Percentiles rank a stretch among this genome's conserved stretches.
Evolutionary conservation across 2,113 vertebrate species (phyloP).

Genomic region (Hemicordylus capensis): DNA sequence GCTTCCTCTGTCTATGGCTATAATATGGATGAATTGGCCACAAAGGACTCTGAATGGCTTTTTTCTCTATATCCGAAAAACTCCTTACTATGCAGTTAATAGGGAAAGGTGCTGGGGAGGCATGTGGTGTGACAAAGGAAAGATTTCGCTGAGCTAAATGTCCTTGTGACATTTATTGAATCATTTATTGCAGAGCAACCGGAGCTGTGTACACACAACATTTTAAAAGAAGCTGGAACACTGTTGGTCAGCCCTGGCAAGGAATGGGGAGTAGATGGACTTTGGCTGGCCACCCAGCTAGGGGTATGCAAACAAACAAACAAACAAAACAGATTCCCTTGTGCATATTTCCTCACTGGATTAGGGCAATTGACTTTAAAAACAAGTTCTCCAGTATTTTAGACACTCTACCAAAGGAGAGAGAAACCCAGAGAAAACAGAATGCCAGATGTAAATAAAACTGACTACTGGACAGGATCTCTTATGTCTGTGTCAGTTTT

Average conservation of each 20-base stretch:
- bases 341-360: not conserved
- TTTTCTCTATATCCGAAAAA: slow-evolving; percentile 40
- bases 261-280: not conserved
- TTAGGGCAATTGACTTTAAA: no score
- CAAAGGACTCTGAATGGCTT: slow-evolving; percentile 45
- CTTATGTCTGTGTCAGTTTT: not conserved
- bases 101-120: no score
- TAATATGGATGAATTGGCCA: slow-evolving; percentile 33
- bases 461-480: not conserved
- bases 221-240: not conserved
- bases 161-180: slow-evolving; percentile 34
- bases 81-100: slow-evolving; percentile 35
- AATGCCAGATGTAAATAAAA: slow-evolving; percentile 28
- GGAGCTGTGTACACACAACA: not conserved
- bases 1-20: slow-evolving; percentile 19
- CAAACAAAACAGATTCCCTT: no score
- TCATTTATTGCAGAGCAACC: no score
- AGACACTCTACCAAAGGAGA: slow-evolving; percentile 53
- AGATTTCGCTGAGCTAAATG: slow-evolving; percentile 51
- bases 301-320: not conserved
- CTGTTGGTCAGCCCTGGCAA: not conserved
- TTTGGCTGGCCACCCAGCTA: not conserved
- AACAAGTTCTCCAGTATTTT: slow-evolving; percentile 56
- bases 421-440: not conserved
- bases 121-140: slow-evolving; percentile 12